Evolutionary conservation across 1,140 invertebrate species (phyloP), one percentile per base, ranked within the genome.

Genomic region (Brachionus plicatilis): DNA sequence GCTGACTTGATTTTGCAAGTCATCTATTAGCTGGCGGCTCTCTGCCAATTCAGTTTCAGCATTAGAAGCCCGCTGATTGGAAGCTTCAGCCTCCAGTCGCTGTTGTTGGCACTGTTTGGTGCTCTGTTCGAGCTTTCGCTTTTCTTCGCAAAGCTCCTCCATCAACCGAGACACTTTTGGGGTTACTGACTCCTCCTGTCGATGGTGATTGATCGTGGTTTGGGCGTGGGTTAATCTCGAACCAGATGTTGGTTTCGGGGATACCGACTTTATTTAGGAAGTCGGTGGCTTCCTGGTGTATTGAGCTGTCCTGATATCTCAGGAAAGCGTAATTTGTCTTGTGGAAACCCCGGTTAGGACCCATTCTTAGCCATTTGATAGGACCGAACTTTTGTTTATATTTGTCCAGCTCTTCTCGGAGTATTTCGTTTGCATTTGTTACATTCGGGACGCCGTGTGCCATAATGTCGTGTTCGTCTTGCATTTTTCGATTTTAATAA

Each of bases 401-500:
- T 72, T 9, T n/a, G 41, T 72, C 68, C 29, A 72, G 29, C 37
- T 41, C 37, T 11, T 72, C 17, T 43, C 68, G 29, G 17, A 72
- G 68, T 72, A 43, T 72, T 20, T 2, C 14, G 7, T 41, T 43
- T 41, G 68, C 37, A 24, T 72, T 41, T 17, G 9, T 12, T 37
- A 72, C 68, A 41, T 72, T 72, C 41, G 68, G 68, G 11, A 72
- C 37, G 5, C 68, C 68, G 68, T 72, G 68, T 41, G 45, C n/a
- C n/a, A n/a, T n/a, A n/a, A n/a, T n/a, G n/a, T n/a, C 68, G 29
- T 43, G 33, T 8, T 20, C 17, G 17, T 24, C 33, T 72, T 72
- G 33, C 12, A 43, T 43, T 24, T 43, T 43, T 47, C 9, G 17
- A 41, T 43, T 72, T 33, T 33, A n/a, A 68, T 17, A 9, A 11